Base-by-base conservation (phyloP, 2,888 invertebrate species). In the Capitulum mitella region DNA sequence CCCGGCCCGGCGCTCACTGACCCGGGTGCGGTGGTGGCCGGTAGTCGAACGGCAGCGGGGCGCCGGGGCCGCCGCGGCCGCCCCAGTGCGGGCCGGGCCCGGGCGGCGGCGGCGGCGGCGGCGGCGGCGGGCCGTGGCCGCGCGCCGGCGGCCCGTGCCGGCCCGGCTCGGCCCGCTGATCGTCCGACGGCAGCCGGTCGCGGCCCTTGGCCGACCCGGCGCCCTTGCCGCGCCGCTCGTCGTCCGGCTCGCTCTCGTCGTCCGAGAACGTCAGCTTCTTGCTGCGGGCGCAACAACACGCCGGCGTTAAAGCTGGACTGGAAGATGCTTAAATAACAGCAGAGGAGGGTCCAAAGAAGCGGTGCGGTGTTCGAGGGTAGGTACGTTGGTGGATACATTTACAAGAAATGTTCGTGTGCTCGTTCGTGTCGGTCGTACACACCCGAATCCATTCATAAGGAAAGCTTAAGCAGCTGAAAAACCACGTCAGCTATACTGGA, bases 251-350 rank as follows among this genome's bases (percentile, higher is more conserved):
- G 46, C 46, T 48, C 76, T 76, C 76, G 32, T 48, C 76, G 22
- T 76, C 76, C 40, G 74, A 75, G 76, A 76, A 76, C 0, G 76
- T 46, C 46, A 76, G 46, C 46, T 76, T 76, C 76, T 76, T 76
- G 29, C 76, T 76, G 76, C 32, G 48, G 34, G 26, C 58, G 29
- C n/a, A n/a, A n/a, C n/a, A n/a, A n/a, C n/a, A n/a, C n/a, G n/a
- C n/a, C n/a, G n/a, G n/a, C n/a, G n/a, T n/a, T n/a, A n/a, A n/a
- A n/a, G n/a, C n/a, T n/a, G n/a, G n/a, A n/a, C n/a, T n/a, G n/a
- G n/a, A n/a, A n/a, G n/a, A n/a, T n/a, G n/a, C n/a, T n/a, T n/a
- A n/a, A n/a, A n/a, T n/a, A n/a, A n/a, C n/a, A n/a, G n/a, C n/a
- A n/a, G n/a, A n/a, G n/a, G n/a, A n/a, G n/a, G n/a, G n/a, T n/a